Percentiles rank a stretch among this genome's conserved stretches.
Conservation (phyloP, 2,113 vertebrate genomes). For the Sorex araneus region DNA sequence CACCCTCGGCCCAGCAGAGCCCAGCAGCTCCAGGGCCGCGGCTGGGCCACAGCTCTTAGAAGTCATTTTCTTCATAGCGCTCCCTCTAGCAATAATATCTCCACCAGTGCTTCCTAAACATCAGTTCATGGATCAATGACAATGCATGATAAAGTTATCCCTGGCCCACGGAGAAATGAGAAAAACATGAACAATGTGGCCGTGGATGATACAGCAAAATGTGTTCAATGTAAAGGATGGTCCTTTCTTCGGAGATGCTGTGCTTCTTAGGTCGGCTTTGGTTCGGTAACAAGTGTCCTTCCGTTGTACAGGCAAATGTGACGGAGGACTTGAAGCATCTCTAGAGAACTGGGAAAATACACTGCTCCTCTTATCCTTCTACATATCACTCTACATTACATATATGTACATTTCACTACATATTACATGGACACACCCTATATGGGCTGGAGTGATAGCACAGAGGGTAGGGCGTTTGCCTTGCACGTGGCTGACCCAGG, state of each 20-base stretch:
- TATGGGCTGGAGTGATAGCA: too few species aligned
- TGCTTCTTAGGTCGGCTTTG: not conserved
- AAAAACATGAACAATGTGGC: not conserved
- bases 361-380: too few species aligned
- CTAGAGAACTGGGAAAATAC: conserved; percentile 11
- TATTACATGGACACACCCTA: too few species aligned
- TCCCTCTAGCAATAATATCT: conserved; percentile 50
- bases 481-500: too few species aligned
- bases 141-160: conserved; percentile 61
- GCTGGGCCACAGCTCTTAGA: conserved; percentile 1
- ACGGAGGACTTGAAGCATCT: not conserved
- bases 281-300: not conserved
- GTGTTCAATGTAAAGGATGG: conserved; percentile 22
- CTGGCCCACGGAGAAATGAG: conserved; percentile 1
- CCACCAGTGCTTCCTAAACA: conserved; percentile 41
- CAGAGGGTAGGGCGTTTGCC: too few species aligned
- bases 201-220: not conserved
- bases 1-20: not conserved
- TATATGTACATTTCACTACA: too few species aligned
- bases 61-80: conserved; percentile 21
- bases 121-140: conserved; percentile 47
- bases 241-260: conserved; percentile 2
- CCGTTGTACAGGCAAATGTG: not conserved
- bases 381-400: too few species aligned
- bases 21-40: not conserved